Base-by-base conservation (phyloP, 1,140 invertebrate species). In the Drosophila lowei region DNA sequence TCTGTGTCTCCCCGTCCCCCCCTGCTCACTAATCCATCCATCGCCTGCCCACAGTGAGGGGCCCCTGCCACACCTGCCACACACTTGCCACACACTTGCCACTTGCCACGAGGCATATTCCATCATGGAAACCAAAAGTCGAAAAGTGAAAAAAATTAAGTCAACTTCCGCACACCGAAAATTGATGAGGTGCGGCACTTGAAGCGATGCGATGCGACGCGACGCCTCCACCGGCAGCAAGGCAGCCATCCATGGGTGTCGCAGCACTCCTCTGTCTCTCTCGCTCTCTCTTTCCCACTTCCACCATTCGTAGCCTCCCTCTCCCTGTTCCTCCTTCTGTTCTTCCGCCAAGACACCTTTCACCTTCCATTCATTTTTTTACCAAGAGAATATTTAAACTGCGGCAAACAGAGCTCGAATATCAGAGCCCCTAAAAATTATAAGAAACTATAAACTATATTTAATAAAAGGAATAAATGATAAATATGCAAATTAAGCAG, bases 161-260 rank as follows among this genome's bases (percentile, higher is more conserved):
- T 57, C 50, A 66, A 49, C 23, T 55, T 66, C 13, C 47, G 65
- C 54, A 21, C 59, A 28, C 28, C 25, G 34, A 11, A 72, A 84
- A 84, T 84, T 84, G 71, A 84, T 84, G 75, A 84, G 79, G 62
- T 79, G 80, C 71, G 72, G 72, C 76, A 84, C 65, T 71, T 77
- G 63, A 72, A 66, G 79, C 18, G 16, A 38, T 9, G 34, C 34
- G 9, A 38, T 9, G 34, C 11, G 30, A 43, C 64, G 34, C 9
- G 9, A 38, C 64, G 34, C 18, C 18, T 18, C 18, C 18, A 38
- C 34, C 30, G 2, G 1, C 28, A 30, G 8, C 28, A 30, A 8
- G 30, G 9, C 30, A 34, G 9, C 30, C 30, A 34, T 11, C 9
- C 34, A 38, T 38, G 34, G 34, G 34, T 38, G 34, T 38, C 11